Base-by-base conservation (phyloP, 2,888 invertebrate species). In the Diplolepis rosae region DNA sequence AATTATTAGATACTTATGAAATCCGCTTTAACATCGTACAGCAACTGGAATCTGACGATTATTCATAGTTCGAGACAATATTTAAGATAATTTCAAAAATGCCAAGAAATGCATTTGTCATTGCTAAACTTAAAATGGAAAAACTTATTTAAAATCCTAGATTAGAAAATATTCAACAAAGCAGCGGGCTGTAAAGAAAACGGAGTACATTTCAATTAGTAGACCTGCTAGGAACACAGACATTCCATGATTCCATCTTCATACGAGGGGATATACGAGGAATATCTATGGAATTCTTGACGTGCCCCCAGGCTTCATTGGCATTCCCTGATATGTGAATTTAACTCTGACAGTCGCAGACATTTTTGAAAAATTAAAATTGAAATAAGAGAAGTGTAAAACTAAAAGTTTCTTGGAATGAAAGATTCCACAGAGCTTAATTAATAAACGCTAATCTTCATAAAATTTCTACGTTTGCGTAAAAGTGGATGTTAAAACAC, bases 321-420 rank as follows among this genome's bases (percentile, higher is more conserved):
- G 39, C 61, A 39, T 61, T 61, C 61, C 39, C 61, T 61, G 39
- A 61, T 24, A 61, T n/a, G 61, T 61, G 61, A 39, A 61, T 61
- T 61, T 42, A 61, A n/a, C 24, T 32, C 61, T 61, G 61, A 61
- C 39, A 42, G 52, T 15, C 52, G 15, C 39, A 61, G 39, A 61
- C 39, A 27, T 42, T 61, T 61, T 61, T 61, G 61, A 61, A 39
- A 61, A 61, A 61, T 61, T 61, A 13, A 61, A 61, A 61, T 61
- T 24, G 24, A 15, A 61, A 61, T 61, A 22, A n/a, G 7, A 15
- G 39, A 56, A 61, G 39, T 39, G n/a, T 7, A 6, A 27, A 61
- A 27, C 18, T 3, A 18, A 32, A 15, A 32, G 32, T 18, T 54
- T 54, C 5, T 32, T n/a, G n/a, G n/a, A n/a, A n/a, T n/a, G n/a